These are phyloP conservation scores for Daktulosphaira vitifoliae DNA, from an alignment of 1,140 invertebrate genomes.

Conservation along the genomic window DNA sequence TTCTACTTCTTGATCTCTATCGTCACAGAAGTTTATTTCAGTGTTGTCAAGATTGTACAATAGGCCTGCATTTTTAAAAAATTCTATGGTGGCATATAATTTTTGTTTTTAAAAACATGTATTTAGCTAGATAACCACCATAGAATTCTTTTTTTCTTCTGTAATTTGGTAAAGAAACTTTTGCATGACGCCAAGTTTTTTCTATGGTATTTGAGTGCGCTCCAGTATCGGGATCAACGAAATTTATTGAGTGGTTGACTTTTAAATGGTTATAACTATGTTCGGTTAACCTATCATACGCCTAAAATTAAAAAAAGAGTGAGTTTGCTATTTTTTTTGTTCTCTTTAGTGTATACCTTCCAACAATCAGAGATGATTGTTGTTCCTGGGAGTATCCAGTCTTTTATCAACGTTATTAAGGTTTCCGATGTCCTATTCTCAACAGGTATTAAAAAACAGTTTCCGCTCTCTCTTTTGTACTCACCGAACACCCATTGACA, in stretches of 20 bases:
- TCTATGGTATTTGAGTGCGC: no score
- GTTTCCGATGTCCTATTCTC: neutral
- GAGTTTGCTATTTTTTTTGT: no score
- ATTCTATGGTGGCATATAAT: neutral
- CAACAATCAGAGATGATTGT: constrained; percentile 40
- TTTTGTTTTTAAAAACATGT: constrained; percentile 14
- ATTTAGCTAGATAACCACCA: constrained; percentile 11
- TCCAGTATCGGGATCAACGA: constrained; percentile 36
- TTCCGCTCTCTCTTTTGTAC: neutral
- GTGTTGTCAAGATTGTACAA: neutral
- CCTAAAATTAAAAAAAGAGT: no score
- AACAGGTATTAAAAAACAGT: constrained; percentile 5
- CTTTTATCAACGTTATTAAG: constrained; percentile 35
- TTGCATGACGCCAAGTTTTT: constrained; percentile 12
- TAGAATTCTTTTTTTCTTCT: neutral
- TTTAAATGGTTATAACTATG: no score
- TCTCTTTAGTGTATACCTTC: no score
- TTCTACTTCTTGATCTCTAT: no score
- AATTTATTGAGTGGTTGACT: constrained; percentile 37
- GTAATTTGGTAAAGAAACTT: neutral
- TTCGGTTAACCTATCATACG: no score
- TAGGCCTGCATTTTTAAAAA: neutral
- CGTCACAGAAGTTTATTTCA: no score
- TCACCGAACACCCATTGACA: constrained; percentile 12
- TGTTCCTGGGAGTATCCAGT: constrained; percentile 39